These are phyloP conservation scores for Apostichopus parvimensis DNA, from an alignment of 35 echinoderm and acorn worm species.

Conservation along the genomic window DNA sequence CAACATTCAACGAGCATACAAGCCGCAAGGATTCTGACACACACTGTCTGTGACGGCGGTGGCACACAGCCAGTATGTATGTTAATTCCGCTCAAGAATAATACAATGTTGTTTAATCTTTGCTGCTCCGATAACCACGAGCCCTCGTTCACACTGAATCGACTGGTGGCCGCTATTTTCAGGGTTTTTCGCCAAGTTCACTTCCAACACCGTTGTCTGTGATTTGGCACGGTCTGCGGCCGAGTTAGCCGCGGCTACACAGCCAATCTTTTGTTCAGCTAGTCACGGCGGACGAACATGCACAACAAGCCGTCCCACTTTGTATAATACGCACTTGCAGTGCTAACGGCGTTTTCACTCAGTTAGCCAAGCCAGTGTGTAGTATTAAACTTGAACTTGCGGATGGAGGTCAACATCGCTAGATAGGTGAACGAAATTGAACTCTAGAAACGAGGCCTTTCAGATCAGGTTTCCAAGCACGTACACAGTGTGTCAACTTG, in stretches of 20 bases:
- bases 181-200: neutral
- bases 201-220: neutral
- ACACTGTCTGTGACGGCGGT: too few species aligned
- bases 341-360: neutral
- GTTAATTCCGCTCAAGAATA: neutral
- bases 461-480: constrained; percentile 47
- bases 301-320: constrained; percentile 41
- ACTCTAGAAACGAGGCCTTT: constrained; percentile 35
- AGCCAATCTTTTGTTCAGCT: constrained; percentile 35
- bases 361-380: neutral
- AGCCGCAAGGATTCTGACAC: too few species aligned
- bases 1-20: too few species aligned
- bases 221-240: constrained; percentile 18
- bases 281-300: constrained; percentile 37
- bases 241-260: constrained; percentile 15
- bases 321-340: constrained; percentile 12
- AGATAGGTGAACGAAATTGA: constrained; percentile 52
- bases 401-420: constrained; percentile 11
- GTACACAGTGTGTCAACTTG: constrained; percentile 45
- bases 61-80: neutral
- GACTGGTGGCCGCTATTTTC: neutral
- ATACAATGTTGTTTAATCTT: neutral
- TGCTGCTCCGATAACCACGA: neutral
- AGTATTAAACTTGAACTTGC: constrained; percentile 48
- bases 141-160: neutral